Conservation (phyloP, 2,888 invertebrate genomes). For the Tenodera sinensis region DNA sequence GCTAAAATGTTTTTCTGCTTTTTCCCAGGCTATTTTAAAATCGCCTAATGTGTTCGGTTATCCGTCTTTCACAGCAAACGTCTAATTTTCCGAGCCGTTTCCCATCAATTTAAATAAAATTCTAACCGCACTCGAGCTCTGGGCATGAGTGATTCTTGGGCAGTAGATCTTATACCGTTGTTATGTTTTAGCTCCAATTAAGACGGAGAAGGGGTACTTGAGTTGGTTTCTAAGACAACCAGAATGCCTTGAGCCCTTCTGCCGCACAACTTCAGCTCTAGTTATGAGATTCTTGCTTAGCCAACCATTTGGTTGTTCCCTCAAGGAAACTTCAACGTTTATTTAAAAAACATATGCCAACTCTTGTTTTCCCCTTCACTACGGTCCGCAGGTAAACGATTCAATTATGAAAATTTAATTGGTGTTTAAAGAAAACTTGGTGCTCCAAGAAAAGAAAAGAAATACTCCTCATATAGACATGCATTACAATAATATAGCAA, state of each 20-base stretch:
- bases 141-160: not conserved
- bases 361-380: not conserved
- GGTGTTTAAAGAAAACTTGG: conserved; percentile 11
- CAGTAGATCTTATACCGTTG: not conserved
- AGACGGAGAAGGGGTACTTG: not conserved
- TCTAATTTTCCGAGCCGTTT: not conserved
- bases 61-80: not conserved
- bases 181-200: not conserved
- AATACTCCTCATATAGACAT: no score
- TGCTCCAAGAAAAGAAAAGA: not conserved
- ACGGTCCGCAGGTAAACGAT: conserved; percentile 1
- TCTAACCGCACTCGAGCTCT: not conserved
- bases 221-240: not conserved
- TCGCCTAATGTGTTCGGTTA: no score
- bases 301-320: not conserved
- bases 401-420: conserved; percentile 23
- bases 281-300: not conserved
- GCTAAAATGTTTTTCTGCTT: no score
- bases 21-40: no score
- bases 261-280: not conserved
- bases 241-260: not conserved
- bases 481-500: no score
- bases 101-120: not conserved
- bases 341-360: not conserved
- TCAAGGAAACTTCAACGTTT: not conserved